Evolutionary conservation across 2,797 vertebrate genomes (phyloP).

Genomic region (Lagocephalus sceleratus): DNA sequence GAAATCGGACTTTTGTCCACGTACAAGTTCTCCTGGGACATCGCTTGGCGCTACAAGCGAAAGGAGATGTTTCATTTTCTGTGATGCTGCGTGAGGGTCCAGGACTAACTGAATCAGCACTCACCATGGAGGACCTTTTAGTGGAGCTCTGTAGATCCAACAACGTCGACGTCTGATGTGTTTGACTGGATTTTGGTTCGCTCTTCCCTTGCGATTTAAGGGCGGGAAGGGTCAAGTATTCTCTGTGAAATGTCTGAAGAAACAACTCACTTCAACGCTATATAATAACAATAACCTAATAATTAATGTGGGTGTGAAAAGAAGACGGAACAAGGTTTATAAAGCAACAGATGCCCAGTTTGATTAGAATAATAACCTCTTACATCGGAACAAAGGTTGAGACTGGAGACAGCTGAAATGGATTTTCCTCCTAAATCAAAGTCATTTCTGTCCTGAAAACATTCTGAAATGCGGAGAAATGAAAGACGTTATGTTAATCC

Average conservation of each 20-base stretch:
- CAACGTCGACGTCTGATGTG: slow-evolving; percentile 70
- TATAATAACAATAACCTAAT: too few relatives aligned
- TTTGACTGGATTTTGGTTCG: slow-evolving; percentile 49
- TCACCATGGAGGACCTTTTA: slow-evolving; percentile 77
- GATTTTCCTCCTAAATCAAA: slow-evolving; percentile 68
- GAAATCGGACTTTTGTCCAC: slow-evolving; percentile 55
- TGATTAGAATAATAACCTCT: slow-evolving; percentile 22
- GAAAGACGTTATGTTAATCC: not conserved
- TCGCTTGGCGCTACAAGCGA: slow-evolving; percentile 75
- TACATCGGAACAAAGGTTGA: slow-evolving; percentile 85
- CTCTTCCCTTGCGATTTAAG: slow-evolving; percentile 79
- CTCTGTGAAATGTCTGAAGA: slow-evolving; percentile 79
- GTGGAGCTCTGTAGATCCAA: slow-evolving; percentile 38
- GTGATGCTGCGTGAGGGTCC: not conserved
- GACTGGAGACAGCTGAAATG: slow-evolving; percentile 82
- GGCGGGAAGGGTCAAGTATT: slow-evolving; percentile 87
- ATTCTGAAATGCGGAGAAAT: slow-evolving; percentile 55
- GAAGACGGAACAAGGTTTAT: not conserved
- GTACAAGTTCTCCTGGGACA: slow-evolving; percentile 85
- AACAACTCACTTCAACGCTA: not conserved
- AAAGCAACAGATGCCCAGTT: not conserved
- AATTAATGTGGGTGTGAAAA: not conserved
- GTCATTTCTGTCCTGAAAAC: slow-evolving; percentile 77
- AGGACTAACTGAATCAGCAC: not conserved
- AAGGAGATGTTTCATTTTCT: not conserved